A percentile compares a stretch with the other conserved stretches of the same genome.
Conservation (phyloP, 2,797 vertebrate genomes). For the Lerista edwardsae region DNA sequence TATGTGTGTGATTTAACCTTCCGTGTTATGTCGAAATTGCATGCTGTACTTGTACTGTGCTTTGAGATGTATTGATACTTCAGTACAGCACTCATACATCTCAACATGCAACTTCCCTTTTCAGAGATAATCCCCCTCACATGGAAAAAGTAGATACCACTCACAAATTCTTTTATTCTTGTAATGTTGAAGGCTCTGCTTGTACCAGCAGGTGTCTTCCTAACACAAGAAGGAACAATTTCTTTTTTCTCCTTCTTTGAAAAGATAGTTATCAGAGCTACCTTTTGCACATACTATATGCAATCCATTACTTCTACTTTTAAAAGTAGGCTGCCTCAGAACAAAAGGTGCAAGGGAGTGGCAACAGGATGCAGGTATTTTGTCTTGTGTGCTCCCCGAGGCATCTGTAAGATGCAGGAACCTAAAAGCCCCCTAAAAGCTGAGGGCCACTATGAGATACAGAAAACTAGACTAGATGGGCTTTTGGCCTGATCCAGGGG, state of each 20-base stretch:
- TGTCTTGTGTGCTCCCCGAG: too few relatives aligned
- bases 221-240: not conserved
- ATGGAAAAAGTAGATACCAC: not conserved
- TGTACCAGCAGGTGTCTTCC: not conserved
- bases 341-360: too few relatives aligned
- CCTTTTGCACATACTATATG: not conserved
- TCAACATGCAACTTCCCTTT: not conserved
- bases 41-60: not conserved
- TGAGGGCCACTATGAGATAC: too few relatives aligned
- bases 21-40: not conserved
- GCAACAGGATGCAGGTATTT: too few relatives aligned
- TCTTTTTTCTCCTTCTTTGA: not conserved
- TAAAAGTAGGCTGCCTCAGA: too few relatives aligned
- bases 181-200: not conserved
- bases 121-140: not conserved
- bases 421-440: too few relatives aligned
- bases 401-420: too few relatives aligned
- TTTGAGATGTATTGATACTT: not conserved
- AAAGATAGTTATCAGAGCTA: not conserved
- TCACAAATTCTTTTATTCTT: not conserved
- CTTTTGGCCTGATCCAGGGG: too few relatives aligned
- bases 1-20: not conserved
- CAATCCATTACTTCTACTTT: too few relatives aligned
- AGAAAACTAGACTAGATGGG: too few relatives aligned
- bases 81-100: too few relatives aligned